Base-by-base conservation (phyloP, 2,113 vertebrate genomes). In the Sapayoa aenigma region DNA sequence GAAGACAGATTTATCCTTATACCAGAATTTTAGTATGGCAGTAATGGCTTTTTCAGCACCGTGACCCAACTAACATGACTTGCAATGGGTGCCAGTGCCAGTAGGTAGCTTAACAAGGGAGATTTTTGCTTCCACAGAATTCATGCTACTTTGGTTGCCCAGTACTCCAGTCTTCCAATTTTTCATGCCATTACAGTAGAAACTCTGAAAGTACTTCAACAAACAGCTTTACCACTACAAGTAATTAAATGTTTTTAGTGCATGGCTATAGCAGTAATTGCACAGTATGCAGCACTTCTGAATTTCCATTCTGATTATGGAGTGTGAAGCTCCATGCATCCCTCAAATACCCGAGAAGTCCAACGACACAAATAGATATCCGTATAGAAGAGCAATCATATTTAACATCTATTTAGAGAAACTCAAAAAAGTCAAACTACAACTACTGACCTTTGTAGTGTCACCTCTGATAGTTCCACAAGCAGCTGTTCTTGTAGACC, bases 1-100 rank as follows among this genome's bases (percentile, higher is more conserved):
- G 72, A 91, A 91, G 85, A 94, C 90, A 96, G 88, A 88, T 90
- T 93, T 93, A 94, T 52, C 60, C 79, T 84, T 84, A 74, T 65
- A 95, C 25, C 44, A 78, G 56, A 69, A 84, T 89, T 93, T 84
- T 14, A 88, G 12, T 42, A 71, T 2, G 7, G 73, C 52, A 95
- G 42, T 56, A 88, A 90, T 0, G 52, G 52, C 56, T 93, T 86
- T 86, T 77, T 63, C 79, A 93, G 90, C 47, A 68, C 31, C 2
- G 1, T 63, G 88, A 96, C 92, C 95, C 83, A 91, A 87, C 53
- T 37, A 69, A 62, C 30, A 31, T 60, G 75, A 16, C 35, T 30
- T 86, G 79, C 71, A 72, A 83, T 30, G 67, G 25, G 83, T 80
- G 71, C 46, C 74, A 95, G 37, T 67, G 52, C 46, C 60, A 78